These are phyloP conservation scores for Hoplostethus mediterraneus DNA, from an alignment of 2,797 vertebrate species.

Conservation along the genomic window DNA sequence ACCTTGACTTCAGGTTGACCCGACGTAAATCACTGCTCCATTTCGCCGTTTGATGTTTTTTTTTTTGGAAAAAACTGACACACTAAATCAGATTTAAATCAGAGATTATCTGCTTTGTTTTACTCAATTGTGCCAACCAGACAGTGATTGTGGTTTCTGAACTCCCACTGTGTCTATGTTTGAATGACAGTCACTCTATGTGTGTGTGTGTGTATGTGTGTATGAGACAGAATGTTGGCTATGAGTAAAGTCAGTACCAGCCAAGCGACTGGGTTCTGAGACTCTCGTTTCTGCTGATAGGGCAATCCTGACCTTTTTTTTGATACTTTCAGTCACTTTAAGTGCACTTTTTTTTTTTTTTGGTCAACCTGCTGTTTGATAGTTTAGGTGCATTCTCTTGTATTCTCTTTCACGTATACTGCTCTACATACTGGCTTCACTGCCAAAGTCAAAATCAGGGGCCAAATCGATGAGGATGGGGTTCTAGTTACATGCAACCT, in stretches of 20 bases:
- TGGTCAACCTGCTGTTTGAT: conserved; percentile 53
- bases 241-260: conserved; percentile 74
- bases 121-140: conserved; percentile 62
- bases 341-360: conserved; percentile 64
- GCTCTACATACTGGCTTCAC: conserved; percentile 46
- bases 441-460: conserved; percentile 21
- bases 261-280: conserved; percentile 68
- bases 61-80: too few relatives aligned
- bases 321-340: conserved; percentile 40
- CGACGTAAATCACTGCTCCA: neutral
- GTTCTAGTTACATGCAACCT: neutral
- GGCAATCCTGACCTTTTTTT: conserved; percentile 63
- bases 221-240: conserved; percentile 4
- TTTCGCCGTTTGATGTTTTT: conserved; percentile 16
- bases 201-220: conserved; percentile 10
- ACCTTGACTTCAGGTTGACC: conserved; percentile 49
- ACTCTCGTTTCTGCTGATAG: conserved; percentile 71
- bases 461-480: conserved; percentile 50
- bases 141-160: conserved; percentile 54
- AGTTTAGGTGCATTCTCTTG: conserved; percentile 25
- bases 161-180: conserved; percentile 58
- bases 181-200: conserved; percentile 39
- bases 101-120: conserved; percentile 40
- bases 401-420: conserved; percentile 46
- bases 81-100: conserved; percentile 30